phyloP scores from a whole-genome alignment of 2,888 invertebrate genomes.

The Dendrolimus houi region DNA sequence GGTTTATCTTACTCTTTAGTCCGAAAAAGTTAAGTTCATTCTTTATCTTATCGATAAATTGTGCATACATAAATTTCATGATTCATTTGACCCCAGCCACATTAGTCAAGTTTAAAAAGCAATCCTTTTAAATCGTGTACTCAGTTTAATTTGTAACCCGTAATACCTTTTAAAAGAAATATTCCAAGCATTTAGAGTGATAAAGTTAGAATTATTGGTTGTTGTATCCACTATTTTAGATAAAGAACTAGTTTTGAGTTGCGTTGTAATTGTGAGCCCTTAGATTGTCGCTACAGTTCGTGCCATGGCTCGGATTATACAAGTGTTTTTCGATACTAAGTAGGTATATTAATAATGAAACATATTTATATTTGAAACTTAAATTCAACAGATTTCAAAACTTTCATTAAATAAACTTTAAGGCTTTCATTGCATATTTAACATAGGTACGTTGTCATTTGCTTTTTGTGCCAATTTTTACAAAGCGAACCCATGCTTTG shows the following conservation, averaged over 20 bases:
- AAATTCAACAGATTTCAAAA: not conserved
- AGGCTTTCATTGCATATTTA: too few relatives aligned
- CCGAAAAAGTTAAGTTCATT: not conserved
- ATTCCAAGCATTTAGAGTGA: not conserved
- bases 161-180: not conserved
- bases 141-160: not conserved
- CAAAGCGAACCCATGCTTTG: too few relatives aligned
- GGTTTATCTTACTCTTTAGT: not conserved
- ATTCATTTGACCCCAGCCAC: too few relatives aligned
- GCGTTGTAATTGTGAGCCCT: not conserved
- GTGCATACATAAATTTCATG: too few relatives aligned
- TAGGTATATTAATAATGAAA: not conserved
- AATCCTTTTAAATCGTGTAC: not conserved
- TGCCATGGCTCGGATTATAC: too few relatives aligned
- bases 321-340: not conserved
- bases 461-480: too few relatives aligned
- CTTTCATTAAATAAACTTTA: too few relatives aligned
- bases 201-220: not conserved
- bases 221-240: not conserved
- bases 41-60: not conserved
- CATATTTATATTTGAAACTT: not conserved
- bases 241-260: not conserved
- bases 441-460: too few relatives aligned
- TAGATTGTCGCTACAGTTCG: too few relatives aligned
- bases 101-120: not conserved